These are phyloP conservation scores for Urocynchramus pylzowi DNA, from an alignment of 2,113 vertebrate species.

Conservation along the genomic window DNA sequence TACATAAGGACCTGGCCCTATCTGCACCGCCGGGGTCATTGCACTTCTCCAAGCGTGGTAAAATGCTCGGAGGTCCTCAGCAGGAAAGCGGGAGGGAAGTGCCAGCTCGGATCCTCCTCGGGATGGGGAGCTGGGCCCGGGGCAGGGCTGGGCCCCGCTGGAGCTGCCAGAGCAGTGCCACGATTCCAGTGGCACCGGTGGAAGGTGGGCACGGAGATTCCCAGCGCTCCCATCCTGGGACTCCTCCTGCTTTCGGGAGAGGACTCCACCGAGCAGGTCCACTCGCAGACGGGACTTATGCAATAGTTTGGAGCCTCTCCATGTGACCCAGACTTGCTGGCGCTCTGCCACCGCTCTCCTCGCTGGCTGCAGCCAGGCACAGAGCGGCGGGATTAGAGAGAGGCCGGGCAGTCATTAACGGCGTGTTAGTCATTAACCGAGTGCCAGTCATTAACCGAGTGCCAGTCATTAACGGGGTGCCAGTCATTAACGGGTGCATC, in stretches of 20 bases:
- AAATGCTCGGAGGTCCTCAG: constrained; percentile 17
- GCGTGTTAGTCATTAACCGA: neutral
- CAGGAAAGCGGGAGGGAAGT: neutral
- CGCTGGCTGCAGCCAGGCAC: constrained; percentile 18
- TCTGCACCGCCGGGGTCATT: constrained; percentile 9
- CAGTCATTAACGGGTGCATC: neutral
- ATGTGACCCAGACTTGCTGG: constrained; percentile 70
- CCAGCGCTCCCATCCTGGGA: neutral
- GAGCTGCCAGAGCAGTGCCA: neutral
- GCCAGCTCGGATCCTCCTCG: neutral
- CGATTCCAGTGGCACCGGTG: neutral
- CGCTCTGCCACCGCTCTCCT: constrained; percentile 37
- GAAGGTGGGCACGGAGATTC: neutral
- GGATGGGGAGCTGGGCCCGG: neutral
- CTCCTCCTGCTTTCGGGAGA: neutral
- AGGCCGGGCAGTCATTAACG: neutral
- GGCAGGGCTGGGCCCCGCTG: neutral
- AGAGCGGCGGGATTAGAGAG: neutral
- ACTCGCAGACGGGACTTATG: constrained; percentile 58
- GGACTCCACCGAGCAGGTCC: constrained; percentile 33
- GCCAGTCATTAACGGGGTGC: neutral
- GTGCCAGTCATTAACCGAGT: neutral
- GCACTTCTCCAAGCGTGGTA: constrained; percentile 14
- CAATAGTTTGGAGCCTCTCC: constrained; percentile 61
- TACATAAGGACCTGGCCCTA: constrained; percentile 55